These are phyloP conservation scores for Poecilus cupreus DNA, from an alignment of 2,888 invertebrate species.

Conservation along the genomic window DNA sequence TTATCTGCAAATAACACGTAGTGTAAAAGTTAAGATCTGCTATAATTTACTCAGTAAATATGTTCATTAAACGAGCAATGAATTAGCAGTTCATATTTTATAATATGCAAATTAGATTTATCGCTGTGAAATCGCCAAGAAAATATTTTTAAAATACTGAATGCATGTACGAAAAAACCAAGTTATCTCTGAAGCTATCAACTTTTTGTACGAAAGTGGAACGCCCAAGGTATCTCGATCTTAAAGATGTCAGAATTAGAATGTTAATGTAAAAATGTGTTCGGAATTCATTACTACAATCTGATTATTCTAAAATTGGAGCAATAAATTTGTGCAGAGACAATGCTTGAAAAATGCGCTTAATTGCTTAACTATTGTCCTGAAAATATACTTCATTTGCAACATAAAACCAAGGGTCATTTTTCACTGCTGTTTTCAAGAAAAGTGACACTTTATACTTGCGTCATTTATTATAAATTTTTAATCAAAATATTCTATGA, in stretches of 20 bases:
- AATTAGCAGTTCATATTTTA: constrained; percentile 15
- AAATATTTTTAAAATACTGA: constrained; percentile 19
- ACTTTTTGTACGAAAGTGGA: constrained; percentile 10
- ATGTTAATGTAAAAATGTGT: constrained; percentile 43
- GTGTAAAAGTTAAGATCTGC: background rate
- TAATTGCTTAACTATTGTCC: constrained; percentile 36
- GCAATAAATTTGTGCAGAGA: constrained; percentile 30
- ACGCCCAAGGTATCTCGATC: constrained; percentile 36
- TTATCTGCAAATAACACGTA: background rate
- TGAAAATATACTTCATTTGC: constrained; percentile 28
- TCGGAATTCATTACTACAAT: constrained; percentile 44
- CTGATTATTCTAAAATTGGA: constrained; percentile 28
- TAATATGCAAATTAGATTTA: background rate
- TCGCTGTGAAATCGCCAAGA: background rate
- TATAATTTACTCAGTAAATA: background rate
- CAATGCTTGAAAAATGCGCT: constrained; percentile 33
- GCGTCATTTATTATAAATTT: background rate
- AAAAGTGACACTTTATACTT: no score
- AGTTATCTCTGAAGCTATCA: constrained; percentile 16
- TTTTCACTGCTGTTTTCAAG: background rate
- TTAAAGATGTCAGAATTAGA: constrained; percentile 39
- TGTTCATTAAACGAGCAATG: background rate
- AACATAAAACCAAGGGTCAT: constrained; percentile 9
- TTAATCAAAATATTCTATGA: background rate
- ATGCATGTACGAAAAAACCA: constrained; percentile 4